Evolutionary conservation across 2,797 vertebrate species (phyloP).

Genomic region (Coilia nasus): DNA sequence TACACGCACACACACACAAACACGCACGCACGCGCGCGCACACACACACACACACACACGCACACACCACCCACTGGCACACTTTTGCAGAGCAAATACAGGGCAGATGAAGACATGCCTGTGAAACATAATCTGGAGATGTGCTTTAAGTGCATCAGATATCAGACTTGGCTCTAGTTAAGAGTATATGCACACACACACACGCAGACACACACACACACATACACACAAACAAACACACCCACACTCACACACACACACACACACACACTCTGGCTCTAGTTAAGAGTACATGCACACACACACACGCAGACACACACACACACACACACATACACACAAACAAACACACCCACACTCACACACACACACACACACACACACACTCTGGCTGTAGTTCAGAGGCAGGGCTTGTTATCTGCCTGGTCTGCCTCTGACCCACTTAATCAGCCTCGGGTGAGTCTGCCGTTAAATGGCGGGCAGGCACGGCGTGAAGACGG

Average conservation of each 20-base stretch:
- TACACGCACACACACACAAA: slow-evolving; percentile 28
- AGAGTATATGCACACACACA: too few species aligned
- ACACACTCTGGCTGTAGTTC: neutral
- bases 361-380: neutral
- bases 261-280: too few species aligned
- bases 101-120: slow-evolving; percentile 13
- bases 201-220: too few species aligned
- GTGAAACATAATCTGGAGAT: neutral
- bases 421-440: too few species aligned
- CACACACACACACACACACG: neutral
- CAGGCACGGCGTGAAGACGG: too few species aligned
- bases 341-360: too few species aligned
- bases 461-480: neutral
- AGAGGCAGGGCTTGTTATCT: too few species aligned
- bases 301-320: too few species aligned
- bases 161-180: neutral
- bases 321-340: too few species aligned
- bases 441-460: too few species aligned
- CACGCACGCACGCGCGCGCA: neutral
- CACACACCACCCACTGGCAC: neutral
- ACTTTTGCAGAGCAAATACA: neutral
- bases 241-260: too few species aligned
- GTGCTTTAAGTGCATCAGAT: neutral
- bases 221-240: too few species aligned
- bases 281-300: neutral